phyloP scores from a whole-genome alignment of 2,888 invertebrate genomes.

The Drosophila borborema region DNA sequence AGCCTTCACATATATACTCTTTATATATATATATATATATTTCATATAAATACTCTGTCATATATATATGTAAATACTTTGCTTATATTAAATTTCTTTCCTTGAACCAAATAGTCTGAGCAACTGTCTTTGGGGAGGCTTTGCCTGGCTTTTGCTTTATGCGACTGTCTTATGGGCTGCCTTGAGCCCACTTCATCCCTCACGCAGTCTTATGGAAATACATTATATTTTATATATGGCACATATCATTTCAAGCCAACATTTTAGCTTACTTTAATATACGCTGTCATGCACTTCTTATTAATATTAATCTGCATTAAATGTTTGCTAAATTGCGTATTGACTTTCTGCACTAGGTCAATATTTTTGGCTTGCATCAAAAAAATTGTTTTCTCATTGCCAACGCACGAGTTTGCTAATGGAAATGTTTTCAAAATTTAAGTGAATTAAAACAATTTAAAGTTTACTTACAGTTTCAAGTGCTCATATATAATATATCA shows the following conservation, averaged over 20 bases:
- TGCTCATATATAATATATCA: background rate
- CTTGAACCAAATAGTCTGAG: constrained; percentile 4
- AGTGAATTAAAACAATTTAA: background rate
- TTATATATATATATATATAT: constrained; percentile 6
- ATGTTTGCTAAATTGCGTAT: background rate
- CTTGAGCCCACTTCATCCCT: background rate
- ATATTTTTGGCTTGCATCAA: background rate
- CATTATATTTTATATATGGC: background rate
- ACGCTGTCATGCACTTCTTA: background rate
- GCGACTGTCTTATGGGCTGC: background rate
- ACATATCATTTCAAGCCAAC: constrained; percentile 6
- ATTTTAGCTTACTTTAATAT: background rate
- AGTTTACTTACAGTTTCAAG: background rate
- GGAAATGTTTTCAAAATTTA: background rate
- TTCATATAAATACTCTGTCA: constrained; percentile 15
- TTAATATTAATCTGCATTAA: background rate
- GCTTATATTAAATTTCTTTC: constrained; percentile 14
- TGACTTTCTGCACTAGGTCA: background rate
- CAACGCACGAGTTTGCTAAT: background rate
- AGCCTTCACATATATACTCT: background rate
- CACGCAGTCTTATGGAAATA: background rate
- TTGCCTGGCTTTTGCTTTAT: constrained; percentile 1
- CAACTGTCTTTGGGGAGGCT: constrained; percentile 2
- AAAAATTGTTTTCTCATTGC: background rate
- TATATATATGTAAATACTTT: constrained; percentile 21